These are phyloP conservation scores for Phodopus roborovskii DNA, from an alignment of 2,113 vertebrate species.

Conservation along the genomic window DNA sequence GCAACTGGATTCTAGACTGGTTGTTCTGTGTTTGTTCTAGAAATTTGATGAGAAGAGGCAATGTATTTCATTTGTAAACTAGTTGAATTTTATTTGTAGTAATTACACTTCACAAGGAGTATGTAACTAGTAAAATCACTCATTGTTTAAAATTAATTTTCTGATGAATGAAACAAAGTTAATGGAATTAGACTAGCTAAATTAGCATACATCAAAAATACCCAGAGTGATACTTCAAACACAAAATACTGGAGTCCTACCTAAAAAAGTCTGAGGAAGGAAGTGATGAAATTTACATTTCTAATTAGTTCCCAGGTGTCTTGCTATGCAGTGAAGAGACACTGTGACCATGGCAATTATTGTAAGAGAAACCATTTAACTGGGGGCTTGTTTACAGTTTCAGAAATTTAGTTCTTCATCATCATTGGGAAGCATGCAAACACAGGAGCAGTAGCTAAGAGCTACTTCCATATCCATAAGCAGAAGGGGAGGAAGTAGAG, in stretches of 20 bases:
- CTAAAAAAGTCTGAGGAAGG: not conserved
- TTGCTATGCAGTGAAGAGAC: not conserved
- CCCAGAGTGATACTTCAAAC: not conserved
- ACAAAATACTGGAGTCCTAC: not conserved
- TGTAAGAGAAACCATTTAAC: not conserved
- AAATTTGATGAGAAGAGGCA: not conserved
- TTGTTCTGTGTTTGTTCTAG: not conserved
- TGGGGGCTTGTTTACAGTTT: not conserved
- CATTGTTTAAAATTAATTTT: not conserved
- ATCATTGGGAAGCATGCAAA: not conserved
- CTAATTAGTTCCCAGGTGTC: not conserved
- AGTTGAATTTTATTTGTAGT: conserved; percentile 9
- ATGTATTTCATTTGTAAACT: not conserved
- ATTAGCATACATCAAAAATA: not conserved
- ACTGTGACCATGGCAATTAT: not conserved
- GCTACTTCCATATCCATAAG: not conserved
- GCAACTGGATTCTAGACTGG: not conserved
- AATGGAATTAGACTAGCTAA: not conserved
- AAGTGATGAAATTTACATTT: not conserved
- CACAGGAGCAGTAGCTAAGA: not conserved
- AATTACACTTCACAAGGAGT: not conserved
- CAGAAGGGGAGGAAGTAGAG: no score
- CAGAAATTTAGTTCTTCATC: not conserved
- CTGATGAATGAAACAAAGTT: not conserved
- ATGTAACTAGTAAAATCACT: not conserved